Evolutionary conservation across 2,113 vertebrate genomes (phyloP), one percentile per base, ranked within the genome.

Genomic region (Heliornis fulica): DNA sequence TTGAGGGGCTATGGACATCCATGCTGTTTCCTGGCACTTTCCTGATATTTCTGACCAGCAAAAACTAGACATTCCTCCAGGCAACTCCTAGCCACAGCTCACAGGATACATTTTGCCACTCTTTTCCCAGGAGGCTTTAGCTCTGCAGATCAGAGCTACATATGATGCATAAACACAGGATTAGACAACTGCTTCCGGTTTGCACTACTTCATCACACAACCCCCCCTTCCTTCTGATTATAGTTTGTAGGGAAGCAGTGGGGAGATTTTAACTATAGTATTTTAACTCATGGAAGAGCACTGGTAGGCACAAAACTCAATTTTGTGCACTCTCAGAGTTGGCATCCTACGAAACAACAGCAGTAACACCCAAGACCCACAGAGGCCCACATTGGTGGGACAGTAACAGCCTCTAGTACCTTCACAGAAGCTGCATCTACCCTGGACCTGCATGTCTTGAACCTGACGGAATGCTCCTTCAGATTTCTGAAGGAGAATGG

Each of bases 1-100:
- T 82, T 71, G n/a, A 83, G 41, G 36, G 1, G 32, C 32, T 40
- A 61, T 0, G 1, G 57, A 4, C 2, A 5, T 9, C 54, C 63
- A 36, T 10, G 26, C 13, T 26, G 31, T 25, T 81, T 65, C 21
- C 12, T 16, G 53, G n/a, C 50, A 45, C 36, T 29, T 71, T 57
- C 16, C 57, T 31, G 29, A 2, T 13, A 79, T 32, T 91, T 79
- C 41, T 88, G 66, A 48, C 21, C 50, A 85, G 10, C 32, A 43
- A 16, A 38, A 87, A 34, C 10, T 5, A 43, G 9, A 53, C 15
- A 18, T 28, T 82, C 43, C 89, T 80, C 53, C 61, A 91, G 28
- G 32, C 10, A 77, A 64, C 26, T 64, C 13, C 40, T 15, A 36
- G 11, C 18, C 22, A 53, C 53, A 69, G 78, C 25, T 61, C 48